Conservation (phyloP, 2,113 vertebrate species). For the Pholis gunnellus region DNA sequence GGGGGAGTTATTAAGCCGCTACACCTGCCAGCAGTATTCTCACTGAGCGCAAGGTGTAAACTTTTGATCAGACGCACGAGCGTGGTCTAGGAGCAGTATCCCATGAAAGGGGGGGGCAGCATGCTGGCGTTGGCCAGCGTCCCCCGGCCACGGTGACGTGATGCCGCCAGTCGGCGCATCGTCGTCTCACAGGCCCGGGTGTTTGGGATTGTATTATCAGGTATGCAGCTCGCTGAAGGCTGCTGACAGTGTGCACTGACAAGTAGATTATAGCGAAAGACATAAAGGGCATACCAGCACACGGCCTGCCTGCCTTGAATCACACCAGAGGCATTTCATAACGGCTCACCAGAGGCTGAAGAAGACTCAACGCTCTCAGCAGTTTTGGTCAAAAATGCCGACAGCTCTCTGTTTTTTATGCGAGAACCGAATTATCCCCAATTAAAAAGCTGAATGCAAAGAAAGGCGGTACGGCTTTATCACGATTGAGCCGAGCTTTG, state of each 20-base stretch:
- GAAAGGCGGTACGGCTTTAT: constrained; percentile 6
- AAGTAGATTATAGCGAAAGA: constrained; percentile 72
- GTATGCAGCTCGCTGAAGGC: constrained; percentile 62
- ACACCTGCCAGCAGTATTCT: constrained; percentile 64
- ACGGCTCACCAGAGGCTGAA: constrained; percentile 36
- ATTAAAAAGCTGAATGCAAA: constrained; percentile 31
- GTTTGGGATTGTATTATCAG: constrained; percentile 68
- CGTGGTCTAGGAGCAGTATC: constrained; percentile 38
- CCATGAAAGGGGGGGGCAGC: constrained; percentile 49
- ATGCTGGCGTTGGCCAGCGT: constrained; percentile 43
- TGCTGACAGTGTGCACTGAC: constrained; percentile 65
- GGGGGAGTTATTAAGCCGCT: constrained; percentile 52
- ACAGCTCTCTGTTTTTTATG: neutral
- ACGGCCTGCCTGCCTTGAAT: constrained; percentile 56
- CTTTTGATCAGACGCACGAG: constrained; percentile 20
- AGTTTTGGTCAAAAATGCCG: constrained; percentile 1
- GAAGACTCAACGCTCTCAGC: constrained; percentile 17
- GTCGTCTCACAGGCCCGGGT: constrained; percentile 57
- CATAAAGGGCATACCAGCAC: constrained; percentile 56
- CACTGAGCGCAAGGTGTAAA: constrained; percentile 23
- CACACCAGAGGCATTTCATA: constrained; percentile 50
- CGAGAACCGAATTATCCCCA: constrained; percentile 2
- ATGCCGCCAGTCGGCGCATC: constrained; percentile 43
- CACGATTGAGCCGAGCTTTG: neutral
- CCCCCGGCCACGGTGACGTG: constrained; percentile 62